Evolutionary conservation across 2,888 invertebrate species (phyloP).

Genomic region (Apamea monoglypha): DNA sequence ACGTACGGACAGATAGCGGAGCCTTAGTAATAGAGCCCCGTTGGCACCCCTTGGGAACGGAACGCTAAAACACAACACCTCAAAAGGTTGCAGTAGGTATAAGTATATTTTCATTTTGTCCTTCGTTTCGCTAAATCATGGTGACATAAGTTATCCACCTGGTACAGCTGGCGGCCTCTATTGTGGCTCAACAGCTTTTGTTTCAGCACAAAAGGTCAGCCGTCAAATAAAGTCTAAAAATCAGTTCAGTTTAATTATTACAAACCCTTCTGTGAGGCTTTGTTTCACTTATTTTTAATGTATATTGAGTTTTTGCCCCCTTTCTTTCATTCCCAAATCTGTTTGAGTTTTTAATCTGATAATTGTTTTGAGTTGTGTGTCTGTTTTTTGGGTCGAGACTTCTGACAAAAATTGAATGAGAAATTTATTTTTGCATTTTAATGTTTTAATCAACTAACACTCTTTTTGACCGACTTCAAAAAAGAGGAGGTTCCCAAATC

Average conservation of each 20-base stretch:
- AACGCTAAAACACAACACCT: not conserved
- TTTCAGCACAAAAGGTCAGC: slow-evolving; percentile 69
- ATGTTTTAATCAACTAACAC: not conserved
- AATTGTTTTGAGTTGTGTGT: not conserved
- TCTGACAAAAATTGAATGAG: not conserved
- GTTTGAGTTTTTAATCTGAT: slow-evolving; percentile 18
- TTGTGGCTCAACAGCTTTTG: slow-evolving; percentile 70
- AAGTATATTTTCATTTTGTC: slow-evolving; percentile 11
- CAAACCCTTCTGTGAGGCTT: slow-evolving; percentile 69
- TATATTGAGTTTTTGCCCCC: slow-evolving; percentile 43
- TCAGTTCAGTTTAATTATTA: slow-evolving; percentile 72
- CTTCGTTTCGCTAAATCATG: slow-evolving; percentile 37
- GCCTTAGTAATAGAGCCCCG: not conserved
- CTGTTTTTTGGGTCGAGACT: not conserved
- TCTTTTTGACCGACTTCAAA: not conserved
- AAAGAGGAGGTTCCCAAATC: not conserved
- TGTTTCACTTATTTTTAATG: slow-evolving; percentile 62
- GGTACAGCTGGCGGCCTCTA: slow-evolving; percentile 70
- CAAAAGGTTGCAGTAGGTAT: not conserved
- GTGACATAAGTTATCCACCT: slow-evolving; percentile 62
- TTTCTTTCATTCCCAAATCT: slow-evolving; percentile 24
- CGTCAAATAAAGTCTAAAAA: slow-evolving; percentile 74
- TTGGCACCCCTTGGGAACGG: not conserved
- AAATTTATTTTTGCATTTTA: not conserved
- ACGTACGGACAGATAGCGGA: not conserved